Conservation (phyloP, 2,113 vertebrate genomes). For the Catharus minimus region DNA sequence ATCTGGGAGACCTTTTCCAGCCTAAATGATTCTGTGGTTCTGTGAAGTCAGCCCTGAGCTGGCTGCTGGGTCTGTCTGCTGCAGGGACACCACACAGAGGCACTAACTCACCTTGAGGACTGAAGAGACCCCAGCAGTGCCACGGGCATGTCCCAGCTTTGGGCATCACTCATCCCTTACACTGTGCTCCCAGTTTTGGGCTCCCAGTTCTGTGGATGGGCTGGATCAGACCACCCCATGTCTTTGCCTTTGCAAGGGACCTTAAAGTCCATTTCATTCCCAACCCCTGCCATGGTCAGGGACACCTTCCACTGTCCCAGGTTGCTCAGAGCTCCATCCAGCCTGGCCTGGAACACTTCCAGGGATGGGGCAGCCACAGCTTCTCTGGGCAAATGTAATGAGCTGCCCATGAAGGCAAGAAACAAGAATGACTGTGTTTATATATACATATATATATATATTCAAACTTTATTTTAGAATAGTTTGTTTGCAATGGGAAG, state of each 20-base stretch:
- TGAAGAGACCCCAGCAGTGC: background rate
- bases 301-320: background rate
- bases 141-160: background rate
- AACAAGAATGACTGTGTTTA: background rate
- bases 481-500: background rate
- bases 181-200: background rate
- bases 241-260: background rate
- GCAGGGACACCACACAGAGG: background rate
- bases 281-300: background rate
- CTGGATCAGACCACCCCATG: background rate
- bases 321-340: background rate
- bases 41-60: background rate
- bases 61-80: background rate
- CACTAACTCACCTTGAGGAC: accelerated
- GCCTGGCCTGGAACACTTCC: accelerated
- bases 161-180: background rate
- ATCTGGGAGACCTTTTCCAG: background rate
- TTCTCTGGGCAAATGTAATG: accelerated
- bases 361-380: background rate
- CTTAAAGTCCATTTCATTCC: background rate
- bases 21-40: background rate
- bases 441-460: too few relatives aligned
- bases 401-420: background rate
- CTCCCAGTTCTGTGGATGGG: background rate
- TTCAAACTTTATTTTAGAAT: background rate